Evolutionary conservation across 2,797 vertebrate genomes (phyloP).

Genomic region (Rhodeus uyekii): DNA sequence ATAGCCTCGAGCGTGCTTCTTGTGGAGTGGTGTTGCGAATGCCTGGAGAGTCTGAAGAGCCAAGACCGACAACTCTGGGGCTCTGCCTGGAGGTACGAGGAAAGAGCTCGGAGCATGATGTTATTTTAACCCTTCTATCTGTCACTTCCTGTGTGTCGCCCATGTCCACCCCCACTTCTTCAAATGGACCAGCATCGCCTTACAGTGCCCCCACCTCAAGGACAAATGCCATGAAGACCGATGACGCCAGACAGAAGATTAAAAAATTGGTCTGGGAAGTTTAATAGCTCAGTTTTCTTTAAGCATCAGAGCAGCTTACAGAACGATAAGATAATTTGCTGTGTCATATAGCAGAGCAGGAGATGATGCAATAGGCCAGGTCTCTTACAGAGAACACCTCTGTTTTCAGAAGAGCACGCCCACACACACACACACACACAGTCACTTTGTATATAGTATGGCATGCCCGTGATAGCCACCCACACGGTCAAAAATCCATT

Average conservation of each 20-base stretch:
- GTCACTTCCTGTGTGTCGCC: constrained; percentile 1
- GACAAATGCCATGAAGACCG: too few species aligned
- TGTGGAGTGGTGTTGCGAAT: constrained; percentile 71
- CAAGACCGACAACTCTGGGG: constrained; percentile 47
- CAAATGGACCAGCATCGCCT: constrained; percentile 53
- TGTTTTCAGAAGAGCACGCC: constrained; percentile 38
- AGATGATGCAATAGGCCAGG: constrained; percentile 39
- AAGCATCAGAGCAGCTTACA: constrained; percentile 36
- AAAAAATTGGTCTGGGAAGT: background rate
- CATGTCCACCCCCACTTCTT: background rate
- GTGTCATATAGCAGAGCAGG: background rate
- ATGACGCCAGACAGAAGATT: background rate
- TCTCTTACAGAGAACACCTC: constrained; percentile 38
- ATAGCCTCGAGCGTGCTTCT: constrained; percentile 67
- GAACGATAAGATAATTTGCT: constrained; percentile 29
- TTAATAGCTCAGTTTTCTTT: constrained; percentile 6
- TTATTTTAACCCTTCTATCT: constrained; percentile 71
- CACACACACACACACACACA: constrained; percentile 9
- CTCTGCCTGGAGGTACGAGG: constrained; percentile 17
- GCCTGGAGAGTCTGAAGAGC: constrained; percentile 69
- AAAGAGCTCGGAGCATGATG: constrained; percentile 37
- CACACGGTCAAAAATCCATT: constrained; percentile 29
- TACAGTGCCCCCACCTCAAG: constrained; percentile 55
- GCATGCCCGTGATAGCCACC: constrained; percentile 22
- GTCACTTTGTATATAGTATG: constrained; percentile 11